These are phyloP conservation scores for Mya arenaria DNA, from an alignment of 1,140 invertebrate genomes.

Conservation along the genomic window DNA sequence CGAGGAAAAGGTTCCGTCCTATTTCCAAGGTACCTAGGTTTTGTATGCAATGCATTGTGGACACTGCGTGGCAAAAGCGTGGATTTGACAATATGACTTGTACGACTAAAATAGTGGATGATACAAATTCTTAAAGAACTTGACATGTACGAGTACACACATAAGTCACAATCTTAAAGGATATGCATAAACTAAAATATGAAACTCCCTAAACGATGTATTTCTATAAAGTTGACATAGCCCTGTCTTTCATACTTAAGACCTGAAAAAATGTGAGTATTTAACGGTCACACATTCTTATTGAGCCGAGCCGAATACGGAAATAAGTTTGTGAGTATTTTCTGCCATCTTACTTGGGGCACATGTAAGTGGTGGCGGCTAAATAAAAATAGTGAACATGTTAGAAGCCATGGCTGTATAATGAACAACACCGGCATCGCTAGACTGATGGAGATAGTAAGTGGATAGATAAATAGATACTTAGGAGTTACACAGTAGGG, in stretches of 20 bases:
- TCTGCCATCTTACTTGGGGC: constrained; percentile 40
- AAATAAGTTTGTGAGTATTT: constrained; percentile 39
- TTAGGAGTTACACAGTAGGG: constrained; percentile 6
- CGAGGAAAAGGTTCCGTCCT: no score
- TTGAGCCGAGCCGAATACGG: constrained; percentile 49
- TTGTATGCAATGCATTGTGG: background rate
- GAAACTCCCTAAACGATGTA: no score
- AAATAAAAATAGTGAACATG: background rate
- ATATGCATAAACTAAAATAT: no score
- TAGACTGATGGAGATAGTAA: constrained; percentile 47
- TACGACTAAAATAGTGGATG: no score
- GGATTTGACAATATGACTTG: constrained; percentile 24
- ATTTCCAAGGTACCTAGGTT: no score
- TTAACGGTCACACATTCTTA: constrained; percentile 43
- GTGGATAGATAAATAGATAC: constrained; percentile 43
- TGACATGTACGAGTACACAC: no score
- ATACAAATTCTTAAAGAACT: no score
- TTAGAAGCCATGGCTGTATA: constrained; percentile 17
- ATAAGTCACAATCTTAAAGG: no score
- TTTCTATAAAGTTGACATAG: no score
- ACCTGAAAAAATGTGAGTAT: no score
- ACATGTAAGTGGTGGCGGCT: constrained; percentile 49
- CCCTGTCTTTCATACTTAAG: no score
- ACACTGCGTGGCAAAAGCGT: constrained; percentile 11
- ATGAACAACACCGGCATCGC: constrained; percentile 1